Evolutionary conservation across 2,113 vertebrate genomes (phyloP).

Genomic region (Dinomys branickii): DNA sequence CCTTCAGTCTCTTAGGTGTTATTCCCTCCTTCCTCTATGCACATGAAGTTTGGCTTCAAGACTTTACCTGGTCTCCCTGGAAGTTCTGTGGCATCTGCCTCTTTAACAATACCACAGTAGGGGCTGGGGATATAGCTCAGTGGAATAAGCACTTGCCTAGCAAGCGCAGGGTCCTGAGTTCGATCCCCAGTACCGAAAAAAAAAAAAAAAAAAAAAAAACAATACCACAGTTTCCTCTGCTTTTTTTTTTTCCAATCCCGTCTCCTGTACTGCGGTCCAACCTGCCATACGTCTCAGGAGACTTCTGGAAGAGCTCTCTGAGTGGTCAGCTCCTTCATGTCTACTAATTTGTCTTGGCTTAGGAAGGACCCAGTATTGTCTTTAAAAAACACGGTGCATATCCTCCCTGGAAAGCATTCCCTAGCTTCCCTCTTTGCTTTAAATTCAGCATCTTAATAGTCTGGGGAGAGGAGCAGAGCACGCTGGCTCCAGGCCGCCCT

Average conservation of each 20-base stretch:
- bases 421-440: neutral
- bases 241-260: neutral
- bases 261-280: neutral
- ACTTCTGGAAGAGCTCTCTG: neutral
- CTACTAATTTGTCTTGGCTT: neutral
- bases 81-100: neutral
- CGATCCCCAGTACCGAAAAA: no score
- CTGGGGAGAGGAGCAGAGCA: neutral
- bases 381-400: neutral
- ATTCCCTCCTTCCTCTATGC: neutral
- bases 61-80: neutral
- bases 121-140: no score
- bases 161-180: no score
- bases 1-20: neutral
- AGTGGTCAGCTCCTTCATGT: neutral
- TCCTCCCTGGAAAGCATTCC: neutral
- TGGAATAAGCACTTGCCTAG: no score
- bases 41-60: no score
- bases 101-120: no score
- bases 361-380: neutral
- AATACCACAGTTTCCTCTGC: neutral
- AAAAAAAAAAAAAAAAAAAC: no score
- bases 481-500: neutral
- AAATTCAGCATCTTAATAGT: neutral
- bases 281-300: neutral